Evolutionary conservation across 2,797 vertebrate genomes (phyloP), one percentile per base, ranked within the genome.

Genomic region (Hephaestus fuliginosus): DNA sequence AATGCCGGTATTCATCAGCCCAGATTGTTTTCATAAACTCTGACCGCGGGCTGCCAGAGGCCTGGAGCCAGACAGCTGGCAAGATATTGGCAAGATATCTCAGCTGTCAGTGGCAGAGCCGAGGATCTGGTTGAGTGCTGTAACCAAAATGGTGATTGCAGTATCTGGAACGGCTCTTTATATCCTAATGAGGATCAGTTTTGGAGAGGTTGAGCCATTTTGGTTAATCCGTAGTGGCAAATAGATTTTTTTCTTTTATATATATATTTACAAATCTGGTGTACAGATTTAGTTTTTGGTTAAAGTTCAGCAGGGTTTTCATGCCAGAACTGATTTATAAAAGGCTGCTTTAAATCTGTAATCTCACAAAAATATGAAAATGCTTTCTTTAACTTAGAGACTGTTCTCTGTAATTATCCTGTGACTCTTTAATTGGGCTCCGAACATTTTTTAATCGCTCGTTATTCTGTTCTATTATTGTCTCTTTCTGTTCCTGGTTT

Each of bases 41-140:
- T 46, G 79, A 71, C 56, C 33, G 43, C 53, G 0, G 78, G 70
- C 57, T 56, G 79, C 36, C 77, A 51, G 53, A n/a, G 25, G 77
- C 66, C 0, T 3, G 2, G 5, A 70, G 84, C 76, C 78, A 78
- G 76, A 71, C 84, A 85, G 83, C 83, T 86, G 88, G 85, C 64
- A 53, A 77, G 84, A 81, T 72, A 75, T 49, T 85, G 83, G 78
- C 55, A 25, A 80, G 71, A 89, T 76, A 39, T 79, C 52, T 86
- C 80, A 74, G 78, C 73, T 76, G 80, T 78, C 64, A 58, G 0
- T 55, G 76, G 61, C 62, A 25, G 67, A 70, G 76, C 73, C 13
- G 13, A 62, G 71, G 56, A 65, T 57, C 13, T 25, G 33, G 13
- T 25, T 4, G 30, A 77, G 61, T 20, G 56, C 79, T 55, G 12